A percentile compares a stretch with the other conserved stretches of the same genome.
Evolutionary conservation across 2,888 invertebrate species (phyloP).

Genomic region (Gibbula magus): DNA sequence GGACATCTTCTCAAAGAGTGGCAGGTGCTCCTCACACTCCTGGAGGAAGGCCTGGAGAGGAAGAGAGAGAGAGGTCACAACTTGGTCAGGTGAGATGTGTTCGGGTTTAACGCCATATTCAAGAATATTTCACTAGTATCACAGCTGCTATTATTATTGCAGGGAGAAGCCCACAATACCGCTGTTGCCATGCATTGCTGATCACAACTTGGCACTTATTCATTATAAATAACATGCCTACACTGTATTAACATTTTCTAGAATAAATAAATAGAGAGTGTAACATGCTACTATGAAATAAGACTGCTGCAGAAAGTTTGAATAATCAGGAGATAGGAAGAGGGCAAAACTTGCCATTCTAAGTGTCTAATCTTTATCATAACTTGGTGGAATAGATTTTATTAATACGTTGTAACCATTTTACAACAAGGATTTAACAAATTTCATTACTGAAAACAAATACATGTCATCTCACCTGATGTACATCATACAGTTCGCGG

Average conservation of each 20-base stretch:
- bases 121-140: not conserved
- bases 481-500: constrained; percentile 76
- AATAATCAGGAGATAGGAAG: too few species aligned
- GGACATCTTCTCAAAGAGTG: constrained; percentile 68
- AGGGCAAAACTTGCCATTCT: too few species aligned
- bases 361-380: not conserved
- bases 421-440: not conserved
- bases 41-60: constrained; percentile 80
- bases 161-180: not conserved
- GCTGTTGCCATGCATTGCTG: not conserved
- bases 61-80: not conserved
- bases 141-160: too few species aligned
- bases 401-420: not conserved
- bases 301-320: too few species aligned
- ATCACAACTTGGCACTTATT: not conserved
- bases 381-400: not conserved
- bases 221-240: too few species aligned
- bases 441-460: not conserved
- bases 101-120: too few species aligned
- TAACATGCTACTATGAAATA: too few species aligned
- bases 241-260: too few species aligned
- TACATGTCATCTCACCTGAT: constrained; percentile 75
- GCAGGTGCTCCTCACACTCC: constrained; percentile 83
- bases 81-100: not conserved
- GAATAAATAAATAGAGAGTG: too few species aligned